phyloP scores from a whole-genome alignment of 2,113 vertebrate genomes.

The Laticauda laticaudata region DNA sequence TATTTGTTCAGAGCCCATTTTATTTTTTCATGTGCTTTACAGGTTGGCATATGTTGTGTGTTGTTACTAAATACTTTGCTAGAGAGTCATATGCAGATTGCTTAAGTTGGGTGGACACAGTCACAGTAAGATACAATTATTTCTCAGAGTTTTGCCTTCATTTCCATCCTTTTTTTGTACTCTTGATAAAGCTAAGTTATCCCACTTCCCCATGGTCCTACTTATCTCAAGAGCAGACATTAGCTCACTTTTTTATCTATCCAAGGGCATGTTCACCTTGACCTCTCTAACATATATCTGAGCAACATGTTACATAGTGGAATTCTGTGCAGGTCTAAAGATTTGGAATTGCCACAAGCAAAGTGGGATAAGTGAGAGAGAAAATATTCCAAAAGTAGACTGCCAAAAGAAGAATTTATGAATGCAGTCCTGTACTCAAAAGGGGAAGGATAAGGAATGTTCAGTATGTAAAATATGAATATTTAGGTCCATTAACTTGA shows the following conservation, averaged over 20 bases:
- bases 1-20: not conserved
- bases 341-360: not conserved
- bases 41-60: not conserved
- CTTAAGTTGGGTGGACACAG: not conserved
- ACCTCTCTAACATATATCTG: not conserved
- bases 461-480: not conserved
- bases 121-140: not conserved
- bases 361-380: not conserved
- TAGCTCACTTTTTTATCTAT: not conserved
- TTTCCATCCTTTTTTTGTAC: not conserved
- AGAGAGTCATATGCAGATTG: not conserved
- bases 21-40: not conserved
- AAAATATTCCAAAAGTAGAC: not conserved
- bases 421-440: not conserved
- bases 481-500: slow-evolving; percentile 6
- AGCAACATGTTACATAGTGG: not conserved
- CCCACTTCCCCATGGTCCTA: not conserved
- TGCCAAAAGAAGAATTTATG: not conserved
- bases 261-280: not conserved
- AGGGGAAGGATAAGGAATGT: not conserved
- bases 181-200: not conserved
- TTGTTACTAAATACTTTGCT: not conserved
- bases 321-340: not conserved
- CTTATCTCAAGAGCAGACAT: not conserved
- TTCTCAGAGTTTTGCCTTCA: not conserved